phyloP scores from a whole-genome alignment of 30 jellyfish, hydroid and myxozoan species.

The Cassiopea andromeda region DNA sequence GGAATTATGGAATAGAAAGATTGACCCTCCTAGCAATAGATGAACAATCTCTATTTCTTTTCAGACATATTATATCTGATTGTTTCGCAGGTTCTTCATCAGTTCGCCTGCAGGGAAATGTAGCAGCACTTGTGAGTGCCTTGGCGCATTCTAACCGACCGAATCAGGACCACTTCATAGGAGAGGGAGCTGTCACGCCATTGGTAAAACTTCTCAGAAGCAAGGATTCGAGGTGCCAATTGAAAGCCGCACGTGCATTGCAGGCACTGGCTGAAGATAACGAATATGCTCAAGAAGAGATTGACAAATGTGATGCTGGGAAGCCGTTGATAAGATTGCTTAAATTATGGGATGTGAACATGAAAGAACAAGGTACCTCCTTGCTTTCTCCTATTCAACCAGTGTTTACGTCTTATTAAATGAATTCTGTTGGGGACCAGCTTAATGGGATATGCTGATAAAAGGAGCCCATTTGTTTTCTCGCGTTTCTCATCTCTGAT shows the following conservation, averaged over 20 bases:
- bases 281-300: conserved; percentile 65
- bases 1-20: too few species aligned
- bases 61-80: background rate
- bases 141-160: conserved; percentile 41
- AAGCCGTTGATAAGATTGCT: conserved; percentile 70
- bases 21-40: too few species aligned
- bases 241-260: conserved; percentile 77
- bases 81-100: conserved; percentile 48
- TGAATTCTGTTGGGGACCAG: too few species aligned
- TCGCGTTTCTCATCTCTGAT: too few species aligned
- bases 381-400: too few species aligned
- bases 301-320: conserved; percentile 65
- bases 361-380: conserved; percentile 71
- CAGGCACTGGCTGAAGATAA: conserved; percentile 63
- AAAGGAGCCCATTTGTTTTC: too few species aligned
- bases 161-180: conserved; percentile 56
- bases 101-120: conserved; percentile 69
- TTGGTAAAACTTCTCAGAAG: conserved; percentile 57
- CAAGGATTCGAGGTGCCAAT: conserved; percentile 67
- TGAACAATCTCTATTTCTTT: too few species aligned
- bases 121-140: conserved; percentile 69
- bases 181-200: conserved; percentile 60
- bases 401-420: too few species aligned
- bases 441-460: too few species aligned
- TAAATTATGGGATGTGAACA: conserved; percentile 72